A percentile compares a stretch with the other conserved stretches of the same genome.
These are phyloP conservation scores for Helicolenus hilgendorfi DNA, from an alignment of 2,797 vertebrate species.

Conservation along the genomic window DNA sequence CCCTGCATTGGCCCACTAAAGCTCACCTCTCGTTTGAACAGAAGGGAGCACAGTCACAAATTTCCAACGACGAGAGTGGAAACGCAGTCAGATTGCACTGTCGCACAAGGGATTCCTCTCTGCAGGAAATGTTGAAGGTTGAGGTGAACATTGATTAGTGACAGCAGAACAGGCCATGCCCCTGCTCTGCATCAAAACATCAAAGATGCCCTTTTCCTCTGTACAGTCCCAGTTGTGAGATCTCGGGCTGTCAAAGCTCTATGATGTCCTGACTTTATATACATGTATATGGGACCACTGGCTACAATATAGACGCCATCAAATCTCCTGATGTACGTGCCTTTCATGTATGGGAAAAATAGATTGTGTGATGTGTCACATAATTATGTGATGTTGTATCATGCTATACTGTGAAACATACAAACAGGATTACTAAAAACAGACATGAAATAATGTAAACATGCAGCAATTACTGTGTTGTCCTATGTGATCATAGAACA, in stretches of 20 bases:
- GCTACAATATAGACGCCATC: neutral
- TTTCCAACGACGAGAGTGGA: neutral
- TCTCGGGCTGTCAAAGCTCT: constrained; percentile 45
- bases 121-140: constrained; percentile 59
- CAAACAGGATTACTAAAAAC: neutral
- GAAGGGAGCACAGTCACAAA: constrained; percentile 7
- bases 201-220: constrained; percentile 67
- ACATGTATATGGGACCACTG: neutral
- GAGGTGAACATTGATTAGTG: constrained; percentile 79
- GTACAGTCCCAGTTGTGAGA: constrained; percentile 40
- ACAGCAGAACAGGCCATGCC: constrained; percentile 51
- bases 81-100: constrained; percentile 6
- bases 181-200: constrained; percentile 64
- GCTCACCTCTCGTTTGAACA: constrained; percentile 48
- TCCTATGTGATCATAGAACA: neutral
- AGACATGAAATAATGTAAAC: neutral
- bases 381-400: neutral
- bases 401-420: neutral
- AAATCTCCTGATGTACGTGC: neutral
- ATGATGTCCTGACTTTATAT: constrained; percentile 19
- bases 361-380: neutral
- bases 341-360: neutral
- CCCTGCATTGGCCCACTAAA: constrained; percentile 50
- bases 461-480: neutral
- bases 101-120: constrained; percentile 31